Conservation (phyloP, 2,797 vertebrate species). For the Lithobates sylvaticus region DNA sequence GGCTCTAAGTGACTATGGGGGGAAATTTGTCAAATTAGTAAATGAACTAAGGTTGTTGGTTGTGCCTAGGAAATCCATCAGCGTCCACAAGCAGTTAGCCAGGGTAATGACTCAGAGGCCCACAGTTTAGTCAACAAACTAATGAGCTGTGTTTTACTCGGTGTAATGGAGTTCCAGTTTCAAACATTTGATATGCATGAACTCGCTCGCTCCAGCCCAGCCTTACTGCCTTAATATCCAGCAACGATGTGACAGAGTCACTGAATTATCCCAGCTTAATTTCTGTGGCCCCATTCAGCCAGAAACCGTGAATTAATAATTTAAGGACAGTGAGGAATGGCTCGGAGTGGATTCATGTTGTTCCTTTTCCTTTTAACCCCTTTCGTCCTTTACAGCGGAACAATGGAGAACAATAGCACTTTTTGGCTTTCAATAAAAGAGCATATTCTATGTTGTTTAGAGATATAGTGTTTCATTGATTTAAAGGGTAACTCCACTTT, state of each 20-base stretch:
- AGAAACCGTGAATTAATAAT: conserved; percentile 57
- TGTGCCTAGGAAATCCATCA: conserved; percentile 40
- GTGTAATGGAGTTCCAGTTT: conserved; percentile 53
- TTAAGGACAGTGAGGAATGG: conserved; percentile 46
- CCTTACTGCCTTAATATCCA: conserved; percentile 53
- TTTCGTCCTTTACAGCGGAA: not conserved
- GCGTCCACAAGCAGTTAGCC: conserved; percentile 55
- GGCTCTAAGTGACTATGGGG: conserved; percentile 25
- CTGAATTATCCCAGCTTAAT: conserved; percentile 60
- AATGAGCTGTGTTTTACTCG: conserved; percentile 57
- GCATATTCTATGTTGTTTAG: not conserved
- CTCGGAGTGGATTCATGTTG: not conserved
- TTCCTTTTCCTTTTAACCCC: conserved; percentile 24
- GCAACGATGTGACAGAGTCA: conserved; percentile 52
- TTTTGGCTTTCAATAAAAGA: not conserved
- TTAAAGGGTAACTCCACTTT: not conserved
- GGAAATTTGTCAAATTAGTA: conserved; percentile 58
- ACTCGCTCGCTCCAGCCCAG: conserved; percentile 30
- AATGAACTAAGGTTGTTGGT: conserved; percentile 44
- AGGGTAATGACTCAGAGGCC: conserved; percentile 52
- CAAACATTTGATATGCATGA: conserved; percentile 56
- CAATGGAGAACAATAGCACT: not conserved
- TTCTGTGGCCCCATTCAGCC: conserved; percentile 40
- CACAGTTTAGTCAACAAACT: conserved; percentile 58
- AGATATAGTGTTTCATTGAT: not conserved